Evolutionary conservation across 2,888 invertebrate species (phyloP).

Genomic region (Lycophotia porphyrea): DNA sequence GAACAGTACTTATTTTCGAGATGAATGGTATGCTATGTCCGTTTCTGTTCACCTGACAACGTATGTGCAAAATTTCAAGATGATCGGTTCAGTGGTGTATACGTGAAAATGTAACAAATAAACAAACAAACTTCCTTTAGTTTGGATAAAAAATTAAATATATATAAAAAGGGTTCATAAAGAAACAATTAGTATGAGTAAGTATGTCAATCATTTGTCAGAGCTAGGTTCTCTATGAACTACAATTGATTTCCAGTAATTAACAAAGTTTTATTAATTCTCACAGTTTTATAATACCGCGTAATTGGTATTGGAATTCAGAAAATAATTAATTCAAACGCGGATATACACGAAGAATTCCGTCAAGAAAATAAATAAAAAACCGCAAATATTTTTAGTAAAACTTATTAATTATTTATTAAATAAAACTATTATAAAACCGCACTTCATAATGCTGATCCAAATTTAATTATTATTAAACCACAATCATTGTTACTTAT

Average conservation of each 20-base stretch:
- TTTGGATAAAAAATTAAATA: too few relatives aligned
- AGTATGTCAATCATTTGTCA: conserved; percentile 2
- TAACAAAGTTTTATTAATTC: conserved; percentile 29
- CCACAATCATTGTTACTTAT: conserved; percentile 12
- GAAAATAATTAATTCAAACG: conserved; percentile 25
- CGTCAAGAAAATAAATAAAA: conserved; percentile 6
- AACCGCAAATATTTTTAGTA: conserved; percentile 29
- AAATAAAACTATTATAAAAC: conserved; percentile 18
- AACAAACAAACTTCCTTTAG: too few relatives aligned
- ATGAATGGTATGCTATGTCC: too few relatives aligned
- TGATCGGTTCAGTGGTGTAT: too few relatives aligned
- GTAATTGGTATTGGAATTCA: conserved; percentile 16
- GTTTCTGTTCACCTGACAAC: too few relatives aligned
- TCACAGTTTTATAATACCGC: not conserved
- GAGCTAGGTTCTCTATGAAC: not conserved
- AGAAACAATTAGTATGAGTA: not conserved
- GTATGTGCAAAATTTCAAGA: too few relatives aligned
- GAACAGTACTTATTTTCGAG: too few relatives aligned
- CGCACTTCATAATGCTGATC: conserved; percentile 9
- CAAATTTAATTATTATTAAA: conserved; percentile 20
- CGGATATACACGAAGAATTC: conserved; percentile 29
- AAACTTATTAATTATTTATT: conserved; percentile 30
- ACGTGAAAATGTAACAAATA: too few relatives aligned
- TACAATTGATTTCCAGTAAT: conserved; percentile 13
- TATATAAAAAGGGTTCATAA: too few relatives aligned